Evolutionary conservation across 2,113 vertebrate genomes (phyloP).

Genomic region (Sorex araneus): DNA sequence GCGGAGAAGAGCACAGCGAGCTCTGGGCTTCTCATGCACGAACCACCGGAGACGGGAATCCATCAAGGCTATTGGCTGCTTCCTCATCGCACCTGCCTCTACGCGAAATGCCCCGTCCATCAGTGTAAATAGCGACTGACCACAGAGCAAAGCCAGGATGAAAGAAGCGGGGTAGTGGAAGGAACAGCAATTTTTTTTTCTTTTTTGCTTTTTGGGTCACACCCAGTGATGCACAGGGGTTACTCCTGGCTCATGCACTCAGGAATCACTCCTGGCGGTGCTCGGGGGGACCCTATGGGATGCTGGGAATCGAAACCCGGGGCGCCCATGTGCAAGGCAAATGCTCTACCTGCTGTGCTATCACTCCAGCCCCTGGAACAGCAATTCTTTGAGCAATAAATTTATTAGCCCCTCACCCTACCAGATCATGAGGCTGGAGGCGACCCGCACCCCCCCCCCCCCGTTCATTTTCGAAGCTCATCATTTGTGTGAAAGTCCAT

Average conservation of each 20-base stretch:
- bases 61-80: neutral
- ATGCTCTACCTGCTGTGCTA: no score
- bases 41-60: neutral
- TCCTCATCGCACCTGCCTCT: neutral
- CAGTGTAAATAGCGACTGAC: neutral
- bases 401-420: neutral
- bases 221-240: no score
- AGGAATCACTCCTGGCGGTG: no score
- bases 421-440: neutral
- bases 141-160: neutral
- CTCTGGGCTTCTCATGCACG: neutral
- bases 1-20: neutral
- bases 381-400: conserved; percentile 12
- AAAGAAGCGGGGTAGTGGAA: neutral
- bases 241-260: no score
- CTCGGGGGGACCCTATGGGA: no score
- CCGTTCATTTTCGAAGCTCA: neutral
- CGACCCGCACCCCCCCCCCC: no score
- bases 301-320: no score
- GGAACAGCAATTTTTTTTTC: no score
- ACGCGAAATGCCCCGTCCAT: neutral
- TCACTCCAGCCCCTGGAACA: neutral
- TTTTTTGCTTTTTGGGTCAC: no score
- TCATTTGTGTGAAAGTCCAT: conserved; percentile 47
- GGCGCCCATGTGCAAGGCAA: no score